phyloP scores from a whole-genome alignment of 1,140 invertebrate genomes.

The Brachionus koreanus region DNA sequence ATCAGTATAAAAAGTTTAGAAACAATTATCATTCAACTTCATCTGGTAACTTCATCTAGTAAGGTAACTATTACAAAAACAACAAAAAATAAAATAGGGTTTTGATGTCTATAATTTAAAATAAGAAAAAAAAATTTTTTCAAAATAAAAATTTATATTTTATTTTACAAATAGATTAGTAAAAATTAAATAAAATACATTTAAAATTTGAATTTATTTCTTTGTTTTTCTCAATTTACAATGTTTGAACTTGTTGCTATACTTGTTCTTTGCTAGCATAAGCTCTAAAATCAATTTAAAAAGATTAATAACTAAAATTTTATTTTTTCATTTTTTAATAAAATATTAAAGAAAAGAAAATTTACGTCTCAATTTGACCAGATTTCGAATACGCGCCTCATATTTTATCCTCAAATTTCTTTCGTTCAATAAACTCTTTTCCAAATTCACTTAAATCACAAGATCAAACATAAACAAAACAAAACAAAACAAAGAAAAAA shows the following conservation, averaged over 20 bases:
- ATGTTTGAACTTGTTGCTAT: background rate
- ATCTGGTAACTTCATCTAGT: too few relatives aligned
- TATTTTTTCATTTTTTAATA: background rate
- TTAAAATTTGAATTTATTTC: background rate
- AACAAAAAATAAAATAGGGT: too few relatives aligned
- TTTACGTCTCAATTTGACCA: conserved; percentile 17
- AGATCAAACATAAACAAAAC: background rate
- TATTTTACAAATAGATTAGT: background rate
- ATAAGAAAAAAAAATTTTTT: too few relatives aligned
- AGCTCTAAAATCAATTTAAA: background rate
- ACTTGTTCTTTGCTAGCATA: background rate
- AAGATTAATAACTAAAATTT: background rate
- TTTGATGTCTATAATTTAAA: too few relatives aligned
- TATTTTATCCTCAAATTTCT: conserved; percentile 32
- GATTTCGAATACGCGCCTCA: background rate
- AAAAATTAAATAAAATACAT: background rate
- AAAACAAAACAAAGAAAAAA: background rate
- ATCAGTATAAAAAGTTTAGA: too few relatives aligned
- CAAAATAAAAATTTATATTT: background rate
- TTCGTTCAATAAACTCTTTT: conserved; percentile 17
- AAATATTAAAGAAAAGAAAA: too few relatives aligned
- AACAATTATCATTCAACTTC: too few relatives aligned
- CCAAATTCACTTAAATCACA: background rate
- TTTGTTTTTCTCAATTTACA: background rate
- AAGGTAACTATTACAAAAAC: too few relatives aligned